Conservation (phyloP, 1,140 invertebrate genomes). For the Pseudomyrmex dendroicus region DNA sequence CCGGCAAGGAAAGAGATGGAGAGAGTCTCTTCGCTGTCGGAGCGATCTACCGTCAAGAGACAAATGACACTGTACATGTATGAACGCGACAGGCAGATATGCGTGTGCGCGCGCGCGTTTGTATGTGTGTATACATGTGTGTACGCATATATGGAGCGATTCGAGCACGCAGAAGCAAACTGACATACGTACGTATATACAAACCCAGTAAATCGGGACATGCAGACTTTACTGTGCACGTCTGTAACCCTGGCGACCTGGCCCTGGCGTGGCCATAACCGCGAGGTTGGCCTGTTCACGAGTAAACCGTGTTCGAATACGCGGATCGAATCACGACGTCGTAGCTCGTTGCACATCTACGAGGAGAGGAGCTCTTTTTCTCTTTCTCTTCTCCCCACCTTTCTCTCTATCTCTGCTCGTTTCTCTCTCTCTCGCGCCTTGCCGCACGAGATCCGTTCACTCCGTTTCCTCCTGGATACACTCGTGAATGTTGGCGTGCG, state of each 20-base stretch:
- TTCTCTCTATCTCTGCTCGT: not conserved
- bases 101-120: too few relatives aligned
- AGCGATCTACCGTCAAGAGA: conserved; percentile 62
- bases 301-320: conserved; percentile 39
- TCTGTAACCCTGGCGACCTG: conserved; percentile 61
- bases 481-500: conserved; percentile 66
- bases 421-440: conserved; percentile 32
- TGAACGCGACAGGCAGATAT: not conserved
- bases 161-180: conserved; percentile 12
- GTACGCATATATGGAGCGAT: conserved; percentile 18
- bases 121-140: not conserved
- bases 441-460: conserved; percentile 63
- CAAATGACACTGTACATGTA: conserved; percentile 22
- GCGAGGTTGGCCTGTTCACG: conserved; percentile 41
- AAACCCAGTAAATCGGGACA: conserved; percentile 68
- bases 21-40: conserved; percentile 49
- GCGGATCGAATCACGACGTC: conserved; percentile 19
- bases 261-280: conserved; percentile 53
- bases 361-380: conserved; percentile 2
- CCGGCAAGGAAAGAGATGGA: conserved; percentile 37
- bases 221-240: conserved; percentile 64
- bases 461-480: conserved; percentile 58
- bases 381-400: not conserved
- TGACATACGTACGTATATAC: conserved; percentile 53
- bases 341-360: conserved; percentile 7